phyloP scores from a whole-genome alignment of 1,140 invertebrate species.

The Eufriesea mexicana region DNA sequence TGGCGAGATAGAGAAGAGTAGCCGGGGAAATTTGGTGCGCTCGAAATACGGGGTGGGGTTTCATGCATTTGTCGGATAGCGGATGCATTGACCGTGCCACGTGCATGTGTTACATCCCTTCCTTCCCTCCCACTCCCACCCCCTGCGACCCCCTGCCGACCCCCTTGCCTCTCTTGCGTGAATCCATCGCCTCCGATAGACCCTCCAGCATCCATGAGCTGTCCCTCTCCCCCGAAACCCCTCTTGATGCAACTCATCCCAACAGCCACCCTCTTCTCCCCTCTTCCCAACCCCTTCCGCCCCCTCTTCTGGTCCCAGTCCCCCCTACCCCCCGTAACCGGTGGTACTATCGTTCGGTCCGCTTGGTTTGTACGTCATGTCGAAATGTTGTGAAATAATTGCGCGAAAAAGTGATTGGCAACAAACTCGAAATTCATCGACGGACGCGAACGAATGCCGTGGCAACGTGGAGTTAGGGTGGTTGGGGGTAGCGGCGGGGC shows the following conservation, averaged over 20 bases:
- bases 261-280: not conserved
- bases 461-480: slow-evolving; percentile 50
- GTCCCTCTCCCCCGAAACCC: slow-evolving; percentile 26
- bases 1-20: slow-evolving; percentile 20
- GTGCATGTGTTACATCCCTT: slow-evolving; percentile 80
- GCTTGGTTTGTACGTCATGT: slow-evolving; percentile 77
- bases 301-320: not conserved
- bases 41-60: slow-evolving; percentile 60
- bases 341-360: slow-evolving; percentile 37
- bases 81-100: slow-evolving; percentile 80
- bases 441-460: slow-evolving; percentile 55
- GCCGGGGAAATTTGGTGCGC: slow-evolving; percentile 61
- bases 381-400: slow-evolving; percentile 80
- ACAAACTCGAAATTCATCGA: slow-evolving; percentile 78
- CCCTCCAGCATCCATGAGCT: slow-evolving; percentile 62
- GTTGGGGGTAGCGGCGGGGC: not conserved
- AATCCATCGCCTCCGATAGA: slow-evolving; percentile 61
- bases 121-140: slow-evolving; percentile 17
- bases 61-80: slow-evolving; percentile 77
- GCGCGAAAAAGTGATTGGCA: slow-evolving; percentile 80
- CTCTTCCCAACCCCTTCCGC: not conserved
- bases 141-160: slow-evolving; percentile 5
- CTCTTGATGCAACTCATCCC: slow-evolving; percentile 23
- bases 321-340: slow-evolving; percentile 10
- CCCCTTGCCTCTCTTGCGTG: slow-evolving; percentile 34